A percentile compares a stretch with the other conserved stretches of the same genome.
Conservation (phyloP, 64 coral and sea anemone genomes). For the Astreopora myriophthalma region DNA sequence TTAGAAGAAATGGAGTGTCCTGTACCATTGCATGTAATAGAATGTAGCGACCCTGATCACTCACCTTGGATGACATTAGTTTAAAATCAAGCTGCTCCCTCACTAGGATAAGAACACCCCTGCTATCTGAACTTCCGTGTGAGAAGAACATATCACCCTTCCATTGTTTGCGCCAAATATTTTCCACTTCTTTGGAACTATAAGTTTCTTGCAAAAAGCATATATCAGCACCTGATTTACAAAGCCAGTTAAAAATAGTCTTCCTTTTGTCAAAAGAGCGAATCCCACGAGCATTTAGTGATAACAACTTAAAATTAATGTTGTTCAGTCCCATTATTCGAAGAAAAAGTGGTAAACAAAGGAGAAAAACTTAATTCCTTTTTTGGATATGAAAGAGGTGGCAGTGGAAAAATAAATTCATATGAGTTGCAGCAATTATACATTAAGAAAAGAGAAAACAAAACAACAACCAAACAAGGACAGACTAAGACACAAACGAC, state of each 20-base stretch:
- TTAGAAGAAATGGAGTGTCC: constrained; percentile 22
- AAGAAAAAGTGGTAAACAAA: too few species aligned
- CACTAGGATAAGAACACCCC: constrained; percentile 26
- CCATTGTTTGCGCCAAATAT: constrained; percentile 17
- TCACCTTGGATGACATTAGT: neutral
- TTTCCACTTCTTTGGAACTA: constrained; percentile 22
- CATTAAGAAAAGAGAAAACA: too few species aligned
- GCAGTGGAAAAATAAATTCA: too few species aligned
- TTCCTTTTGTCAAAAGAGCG: constrained; percentile 6
- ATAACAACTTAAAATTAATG: constrained; percentile 23
- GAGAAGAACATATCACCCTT: constrained; percentile 31
- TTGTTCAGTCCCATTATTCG: neutral
- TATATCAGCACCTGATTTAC: neutral
- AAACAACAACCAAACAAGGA: too few species aligned
- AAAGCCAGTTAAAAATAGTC: constrained; percentile 31
- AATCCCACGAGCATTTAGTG: constrained; percentile 35
- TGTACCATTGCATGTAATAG: constrained; percentile 13
- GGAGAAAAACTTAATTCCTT: too few species aligned
- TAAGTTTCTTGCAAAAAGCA: constrained; percentile 34
- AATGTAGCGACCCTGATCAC: constrained; percentile 26
- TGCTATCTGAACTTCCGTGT: constrained; percentile 46
- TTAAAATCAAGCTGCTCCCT: constrained; percentile 32
- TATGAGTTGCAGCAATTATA: too few species aligned
- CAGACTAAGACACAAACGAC: too few species aligned
- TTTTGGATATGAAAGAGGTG: too few species aligned